Conservation (phyloP, 2,113 vertebrate species). For the Corvus moneduloides region DNA sequence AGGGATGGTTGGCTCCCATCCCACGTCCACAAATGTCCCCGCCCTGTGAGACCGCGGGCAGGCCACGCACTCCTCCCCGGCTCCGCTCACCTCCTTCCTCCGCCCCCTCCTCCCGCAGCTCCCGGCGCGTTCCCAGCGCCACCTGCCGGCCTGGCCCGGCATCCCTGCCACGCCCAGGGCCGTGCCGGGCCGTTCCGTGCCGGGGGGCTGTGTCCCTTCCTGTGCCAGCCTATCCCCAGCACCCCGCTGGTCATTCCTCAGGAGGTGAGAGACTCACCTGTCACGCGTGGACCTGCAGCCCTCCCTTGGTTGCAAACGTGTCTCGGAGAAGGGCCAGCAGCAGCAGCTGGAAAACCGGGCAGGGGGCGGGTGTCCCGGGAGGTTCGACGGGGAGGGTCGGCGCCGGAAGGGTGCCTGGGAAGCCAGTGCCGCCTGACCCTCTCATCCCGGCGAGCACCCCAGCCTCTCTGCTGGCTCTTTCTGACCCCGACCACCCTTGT, state of each 20-base stretch:
- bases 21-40: neutral
- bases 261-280: neutral
- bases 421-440: neutral
- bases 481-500: too few species aligned
- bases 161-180: neutral
- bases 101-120: neutral
- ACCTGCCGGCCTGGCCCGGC: neutral
- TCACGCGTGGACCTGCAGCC: neutral
- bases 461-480: neutral
- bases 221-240: neutral
- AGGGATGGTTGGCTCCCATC: neutral
- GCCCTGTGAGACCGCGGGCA: neutral
- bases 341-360: neutral
- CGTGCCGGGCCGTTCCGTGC: rapidly evolving
- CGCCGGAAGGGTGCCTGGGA: neutral
- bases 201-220: rapidly evolving
- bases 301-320: neutral
- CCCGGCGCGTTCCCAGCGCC: neutral
- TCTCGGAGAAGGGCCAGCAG: neutral
- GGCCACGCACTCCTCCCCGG: too few species aligned
- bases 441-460: neutral
- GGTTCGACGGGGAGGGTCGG: too few species aligned
- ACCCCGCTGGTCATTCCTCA: neutral
- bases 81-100: neutral
- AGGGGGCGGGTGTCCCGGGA: too few species aligned